Conservation (phyloP, 2,888 invertebrate genomes). For the Drosophila ustulata region DNA sequence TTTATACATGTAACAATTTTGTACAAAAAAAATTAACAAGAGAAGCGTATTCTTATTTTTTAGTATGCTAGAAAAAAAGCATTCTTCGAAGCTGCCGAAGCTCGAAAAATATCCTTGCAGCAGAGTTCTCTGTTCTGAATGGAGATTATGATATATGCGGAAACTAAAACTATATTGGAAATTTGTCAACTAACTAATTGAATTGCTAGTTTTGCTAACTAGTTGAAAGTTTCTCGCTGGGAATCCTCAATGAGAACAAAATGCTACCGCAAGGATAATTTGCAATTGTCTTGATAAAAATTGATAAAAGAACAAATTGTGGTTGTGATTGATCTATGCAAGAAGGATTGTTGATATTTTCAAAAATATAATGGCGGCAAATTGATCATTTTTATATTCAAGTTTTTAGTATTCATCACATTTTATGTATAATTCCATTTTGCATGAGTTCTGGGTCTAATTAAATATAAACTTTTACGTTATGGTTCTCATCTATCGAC, state of each 20-base stretch:
- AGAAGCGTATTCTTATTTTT: slow-evolving; percentile 63
- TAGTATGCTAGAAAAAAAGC: slow-evolving; percentile 37
- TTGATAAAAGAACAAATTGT: neutral
- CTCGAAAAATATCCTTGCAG: slow-evolving; percentile 31
- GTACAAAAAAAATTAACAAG: slow-evolving; percentile 67
- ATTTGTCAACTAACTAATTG: slow-evolving; percentile 10
- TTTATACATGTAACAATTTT: slow-evolving; percentile 71
- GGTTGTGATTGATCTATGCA: neutral
- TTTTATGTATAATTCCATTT: neutral
- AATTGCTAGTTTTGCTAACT: slow-evolving; percentile 13
- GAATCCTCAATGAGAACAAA: neutral
- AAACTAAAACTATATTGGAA: slow-evolving; percentile 7
- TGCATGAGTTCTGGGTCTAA: neutral
- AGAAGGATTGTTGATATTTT: slow-evolving; percentile 1
- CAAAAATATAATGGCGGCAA: neutral
- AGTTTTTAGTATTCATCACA: neutral
- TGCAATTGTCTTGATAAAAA: slow-evolving; percentile 34
- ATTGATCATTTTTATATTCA: neutral
- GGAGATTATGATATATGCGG: slow-evolving; percentile 6
- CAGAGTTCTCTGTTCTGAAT: neutral
- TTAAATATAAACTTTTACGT: neutral
- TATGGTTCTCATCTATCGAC: neutral
- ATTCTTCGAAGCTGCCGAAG: slow-evolving; percentile 26
- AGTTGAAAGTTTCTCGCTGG: slow-evolving; percentile 9
- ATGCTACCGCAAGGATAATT: slow-evolving; percentile 27